Percentiles rank a stretch among this genome's conserved stretches.
Evolutionary conservation across 2,113 vertebrate species (phyloP).

Genomic region (Bufo gargarizans): DNA sequence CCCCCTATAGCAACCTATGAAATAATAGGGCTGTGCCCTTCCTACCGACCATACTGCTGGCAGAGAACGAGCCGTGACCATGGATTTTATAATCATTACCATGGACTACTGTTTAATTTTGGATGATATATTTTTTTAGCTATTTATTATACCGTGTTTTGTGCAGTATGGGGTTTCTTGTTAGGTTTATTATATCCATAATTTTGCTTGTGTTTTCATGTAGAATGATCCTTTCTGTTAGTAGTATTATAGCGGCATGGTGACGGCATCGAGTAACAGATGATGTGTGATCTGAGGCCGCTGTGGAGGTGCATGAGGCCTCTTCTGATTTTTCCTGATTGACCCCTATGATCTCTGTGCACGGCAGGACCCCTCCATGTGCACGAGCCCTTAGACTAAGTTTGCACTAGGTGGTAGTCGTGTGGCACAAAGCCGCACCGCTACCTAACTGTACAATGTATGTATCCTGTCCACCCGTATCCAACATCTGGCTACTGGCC

Average conservation of each 20-base stretch:
- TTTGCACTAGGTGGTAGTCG: no score
- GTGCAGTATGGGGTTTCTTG: background rate
- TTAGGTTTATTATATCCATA: background rate
- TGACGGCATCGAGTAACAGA: background rate
- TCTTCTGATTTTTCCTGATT: background rate
- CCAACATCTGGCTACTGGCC: no score
- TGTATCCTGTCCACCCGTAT: no score
- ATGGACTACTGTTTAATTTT: constrained; percentile 20
- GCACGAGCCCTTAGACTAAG: no score
- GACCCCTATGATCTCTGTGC: no score
- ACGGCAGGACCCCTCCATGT: no score
- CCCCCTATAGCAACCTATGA: background rate
- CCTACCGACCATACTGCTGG: background rate
- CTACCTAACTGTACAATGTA: no score
- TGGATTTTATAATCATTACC: background rate
- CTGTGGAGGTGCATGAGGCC: background rate
- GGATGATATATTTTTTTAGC: constrained; percentile 46
- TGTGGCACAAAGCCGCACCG: no score
- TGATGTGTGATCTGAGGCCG: background rate
- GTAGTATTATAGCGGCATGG: background rate
- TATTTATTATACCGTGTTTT: constrained; percentile 40
- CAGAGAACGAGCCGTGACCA: background rate
- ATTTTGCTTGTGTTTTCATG: background rate
- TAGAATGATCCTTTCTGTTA: background rate
- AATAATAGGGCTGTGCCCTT: background rate